Evolutionary conservation across 2,797 vertebrate genomes (phyloP).

Genomic region (Threskiornis aethiopicus): DNA sequence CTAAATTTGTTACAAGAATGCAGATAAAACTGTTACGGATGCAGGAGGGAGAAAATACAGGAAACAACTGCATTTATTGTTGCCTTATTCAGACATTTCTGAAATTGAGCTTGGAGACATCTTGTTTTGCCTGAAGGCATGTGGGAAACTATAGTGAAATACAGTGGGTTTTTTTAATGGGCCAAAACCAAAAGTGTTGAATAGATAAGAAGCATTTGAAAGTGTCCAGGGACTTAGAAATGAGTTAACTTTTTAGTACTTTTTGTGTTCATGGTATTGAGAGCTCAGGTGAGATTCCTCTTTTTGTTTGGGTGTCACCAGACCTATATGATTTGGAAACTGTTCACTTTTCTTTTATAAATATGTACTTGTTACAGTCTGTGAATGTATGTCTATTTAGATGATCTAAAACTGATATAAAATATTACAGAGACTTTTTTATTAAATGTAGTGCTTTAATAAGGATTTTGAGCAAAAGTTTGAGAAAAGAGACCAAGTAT

Average conservation of each 20-base stretch:
- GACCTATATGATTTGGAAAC: neutral
- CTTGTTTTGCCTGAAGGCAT: neutral
- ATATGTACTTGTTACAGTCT: neutral
- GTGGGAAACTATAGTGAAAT: neutral
- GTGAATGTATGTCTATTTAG: neutral
- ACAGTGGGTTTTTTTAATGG: neutral
- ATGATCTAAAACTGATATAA: neutral
- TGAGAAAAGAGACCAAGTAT: neutral
- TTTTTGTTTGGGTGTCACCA: neutral
- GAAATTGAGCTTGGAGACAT: neutral
- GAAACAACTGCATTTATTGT: neutral
- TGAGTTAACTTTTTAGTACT: neutral
- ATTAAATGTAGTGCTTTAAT: neutral
- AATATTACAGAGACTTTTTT: neutral
- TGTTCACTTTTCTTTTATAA: neutral
- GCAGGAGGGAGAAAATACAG: neutral
- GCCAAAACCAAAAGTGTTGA: neutral
- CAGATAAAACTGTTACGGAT: neutral
- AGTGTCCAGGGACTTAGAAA: neutral
- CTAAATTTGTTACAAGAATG: neutral
- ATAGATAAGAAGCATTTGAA: neutral
- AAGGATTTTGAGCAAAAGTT: neutral
- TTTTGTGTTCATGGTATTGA: neutral
- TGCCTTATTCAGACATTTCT: neutral
- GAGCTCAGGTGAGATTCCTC: neutral